A percentile compares a stretch with the other conserved stretches of the same genome.
Evolutionary conservation across 2,797 vertebrate genomes (phyloP).

Genomic region (Dryobates pubescens): DNA sequence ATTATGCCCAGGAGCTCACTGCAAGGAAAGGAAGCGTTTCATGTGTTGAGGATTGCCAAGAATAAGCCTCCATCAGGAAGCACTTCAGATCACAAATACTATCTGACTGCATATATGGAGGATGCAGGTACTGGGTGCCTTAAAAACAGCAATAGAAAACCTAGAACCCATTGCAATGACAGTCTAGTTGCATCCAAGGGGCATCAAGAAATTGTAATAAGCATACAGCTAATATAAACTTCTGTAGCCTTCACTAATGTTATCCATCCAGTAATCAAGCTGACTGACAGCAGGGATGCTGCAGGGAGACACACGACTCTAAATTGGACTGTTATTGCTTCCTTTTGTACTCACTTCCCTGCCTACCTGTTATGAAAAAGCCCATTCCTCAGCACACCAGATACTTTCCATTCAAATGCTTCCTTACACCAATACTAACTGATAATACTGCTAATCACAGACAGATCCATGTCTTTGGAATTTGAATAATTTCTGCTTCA

Average conservation of each 20-base stretch:
- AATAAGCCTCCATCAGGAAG: neutral
- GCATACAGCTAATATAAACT: constrained; percentile 3
- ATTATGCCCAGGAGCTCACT: neutral
- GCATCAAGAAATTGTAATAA: constrained; percentile 18
- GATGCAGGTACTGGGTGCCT: neutral
- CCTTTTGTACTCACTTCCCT: neutral
- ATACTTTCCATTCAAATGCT: neutral
- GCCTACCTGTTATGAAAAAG: constrained; percentile 1
- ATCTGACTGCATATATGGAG: neutral
- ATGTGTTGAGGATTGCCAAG: neutral
- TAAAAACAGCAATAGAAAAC: constrained; percentile 26
- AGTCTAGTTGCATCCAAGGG: neutral
- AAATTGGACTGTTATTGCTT: neutral
- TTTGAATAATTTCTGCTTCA: neutral
- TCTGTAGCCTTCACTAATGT: neutral
- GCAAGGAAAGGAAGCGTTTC: neutral
- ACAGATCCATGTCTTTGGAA: neutral
- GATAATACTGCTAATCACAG: neutral
- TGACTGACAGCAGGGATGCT: neutral
- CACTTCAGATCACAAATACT: neutral
- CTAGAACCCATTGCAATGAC: neutral
- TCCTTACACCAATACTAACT: neutral
- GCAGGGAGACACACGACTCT: neutral
- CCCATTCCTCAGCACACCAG: neutral
- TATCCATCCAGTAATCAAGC: neutral